These are phyloP conservation scores for Zaprionus capensis DNA, from an alignment of 1,140 invertebrate genomes.

Conservation along the genomic window DNA sequence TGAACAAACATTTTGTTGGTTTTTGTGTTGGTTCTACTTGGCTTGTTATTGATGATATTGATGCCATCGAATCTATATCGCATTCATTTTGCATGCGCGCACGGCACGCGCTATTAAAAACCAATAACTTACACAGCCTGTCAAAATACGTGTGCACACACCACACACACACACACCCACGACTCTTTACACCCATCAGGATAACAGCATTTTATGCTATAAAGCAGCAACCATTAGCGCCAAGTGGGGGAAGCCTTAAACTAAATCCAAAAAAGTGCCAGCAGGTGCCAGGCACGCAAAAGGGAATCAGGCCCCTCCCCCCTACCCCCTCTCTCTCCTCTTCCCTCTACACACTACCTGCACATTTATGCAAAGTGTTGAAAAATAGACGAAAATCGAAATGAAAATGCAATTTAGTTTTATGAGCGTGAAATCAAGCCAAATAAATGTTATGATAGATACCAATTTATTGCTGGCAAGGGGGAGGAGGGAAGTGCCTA, in stretches of 20 bases:
- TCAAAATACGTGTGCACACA: slow-evolving; percentile 50
- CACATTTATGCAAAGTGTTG: slow-evolving; percentile 60
- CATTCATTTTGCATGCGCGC: slow-evolving; percentile 30
- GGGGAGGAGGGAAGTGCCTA: background rate
- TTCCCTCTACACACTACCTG: slow-evolving; percentile 6
- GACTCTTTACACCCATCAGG: background rate
- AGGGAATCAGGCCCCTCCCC: slow-evolving; percentile 26
- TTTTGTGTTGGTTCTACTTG: background rate
- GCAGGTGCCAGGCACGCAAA: slow-evolving; percentile 66
- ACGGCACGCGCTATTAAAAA: slow-evolving; percentile 60
- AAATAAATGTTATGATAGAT: slow-evolving; percentile 72
- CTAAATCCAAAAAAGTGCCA: slow-evolving; percentile 30
- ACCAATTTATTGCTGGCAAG: slow-evolving; percentile 65
- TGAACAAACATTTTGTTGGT: slow-evolving; percentile 31
- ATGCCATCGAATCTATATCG: slow-evolving; percentile 9
- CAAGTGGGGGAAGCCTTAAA: slow-evolving; percentile 19
- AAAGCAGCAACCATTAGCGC: slow-evolving; percentile 53
- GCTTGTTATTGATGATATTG: slow-evolving; percentile 38
- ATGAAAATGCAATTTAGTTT: slow-evolving; percentile 60
- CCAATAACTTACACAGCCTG: slow-evolving; percentile 66
- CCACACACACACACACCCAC: background rate
- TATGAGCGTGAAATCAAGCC: slow-evolving; percentile 49
- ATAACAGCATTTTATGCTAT: slow-evolving; percentile 60
- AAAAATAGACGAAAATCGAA: slow-evolving; percentile 61
- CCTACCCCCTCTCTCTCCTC: background rate